These are phyloP conservation scores for Dissostichus mawsoni DNA, from an alignment of 2,113 vertebrate species.

Conservation along the genomic window DNA sequence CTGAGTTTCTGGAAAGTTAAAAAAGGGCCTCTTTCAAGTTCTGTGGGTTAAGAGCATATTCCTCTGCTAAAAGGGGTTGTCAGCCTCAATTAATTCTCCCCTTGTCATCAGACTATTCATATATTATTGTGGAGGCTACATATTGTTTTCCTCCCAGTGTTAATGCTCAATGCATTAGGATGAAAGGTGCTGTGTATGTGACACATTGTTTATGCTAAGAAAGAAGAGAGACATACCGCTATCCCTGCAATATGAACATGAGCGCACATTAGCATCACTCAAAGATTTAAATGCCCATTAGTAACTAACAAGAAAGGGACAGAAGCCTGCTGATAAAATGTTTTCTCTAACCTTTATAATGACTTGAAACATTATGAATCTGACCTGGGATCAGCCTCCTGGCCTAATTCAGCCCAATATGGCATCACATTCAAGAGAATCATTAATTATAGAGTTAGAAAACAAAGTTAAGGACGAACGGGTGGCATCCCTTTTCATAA, in stretches of 20 bases:
- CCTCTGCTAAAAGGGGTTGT: constrained; percentile 13
- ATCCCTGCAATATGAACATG: constrained; percentile 22
- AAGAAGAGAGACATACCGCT: not conserved
- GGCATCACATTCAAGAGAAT: not conserved
- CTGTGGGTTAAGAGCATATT: constrained; percentile 6
- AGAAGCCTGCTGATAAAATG: constrained; percentile 8
- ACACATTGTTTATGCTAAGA: constrained; percentile 13
- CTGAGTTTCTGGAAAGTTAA: constrained; percentile 12
- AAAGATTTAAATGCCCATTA: constrained; percentile 26
- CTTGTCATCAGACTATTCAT: constrained; percentile 27
- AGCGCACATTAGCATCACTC: constrained; percentile 22
- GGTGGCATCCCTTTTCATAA: constrained; percentile 28
- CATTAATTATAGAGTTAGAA: constrained; percentile 6
- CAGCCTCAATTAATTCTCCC: constrained; percentile 10
- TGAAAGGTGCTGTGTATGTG: not conserved
- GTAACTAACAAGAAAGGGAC: not conserved
- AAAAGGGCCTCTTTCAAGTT: constrained; percentile 13
- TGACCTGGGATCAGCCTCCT: constrained; percentile 3
- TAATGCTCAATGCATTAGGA: constrained; percentile 31
- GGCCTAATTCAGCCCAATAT: constrained; percentile 2
- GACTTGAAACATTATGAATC: not conserved
- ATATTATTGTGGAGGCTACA: constrained; percentile 1
- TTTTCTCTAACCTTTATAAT: constrained; percentile 25
- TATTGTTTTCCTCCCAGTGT: constrained; percentile 14
- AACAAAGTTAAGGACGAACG: not conserved